Base-by-base conservation (phyloP, 2,888 invertebrate genomes). In the Meghimatium bilineatum region DNA sequence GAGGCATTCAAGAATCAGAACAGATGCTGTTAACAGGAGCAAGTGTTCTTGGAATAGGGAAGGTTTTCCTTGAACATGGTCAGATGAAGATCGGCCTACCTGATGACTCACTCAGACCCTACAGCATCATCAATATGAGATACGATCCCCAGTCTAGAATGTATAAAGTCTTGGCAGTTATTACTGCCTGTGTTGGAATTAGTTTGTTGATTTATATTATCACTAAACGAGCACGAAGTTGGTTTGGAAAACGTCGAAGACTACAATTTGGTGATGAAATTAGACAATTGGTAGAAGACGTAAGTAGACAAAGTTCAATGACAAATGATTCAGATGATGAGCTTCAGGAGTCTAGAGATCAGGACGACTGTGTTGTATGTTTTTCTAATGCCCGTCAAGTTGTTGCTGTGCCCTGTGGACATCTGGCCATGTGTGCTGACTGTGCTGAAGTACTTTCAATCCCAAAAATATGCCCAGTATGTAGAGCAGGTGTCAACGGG, bases 361-460 rank as follows among this genome's bases (percentile, higher is more conserved):
- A 85, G 95, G 92, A 96, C 90, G 93, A 93, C 96, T 98, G 97
- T 91, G 96, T 97, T 34, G 96, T 97, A n/a, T 98, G 98, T 93
- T 95, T 96, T 60, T 95, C 95, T 83, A 97, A 97, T 94, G 97
- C 97, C 0, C 96, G 97, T 90, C 97, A 97, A 96, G 96, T 97
- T 71, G 96, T 97, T 89, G 94, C 97, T 82, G 93, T 98, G 86
- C 97, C 97, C 0, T 98, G 98, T 93, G 97, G 97, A 0, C 98
- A 98, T 93, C 96, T 97, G 10, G 97, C 97, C 90, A 94, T 97
- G 49, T 98, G 98, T 92, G 96, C 96, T 93, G 97, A 97, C 92
- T 98, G 98, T 92, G 95, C 95, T 1, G 95, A 96, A 87, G 95
- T 95, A 91, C 96, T 97, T 85, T 94, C 94, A 32, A 26, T 83